Conservation (phyloP, 2,888 invertebrate genomes). For the Piscicola geometra region DNA sequence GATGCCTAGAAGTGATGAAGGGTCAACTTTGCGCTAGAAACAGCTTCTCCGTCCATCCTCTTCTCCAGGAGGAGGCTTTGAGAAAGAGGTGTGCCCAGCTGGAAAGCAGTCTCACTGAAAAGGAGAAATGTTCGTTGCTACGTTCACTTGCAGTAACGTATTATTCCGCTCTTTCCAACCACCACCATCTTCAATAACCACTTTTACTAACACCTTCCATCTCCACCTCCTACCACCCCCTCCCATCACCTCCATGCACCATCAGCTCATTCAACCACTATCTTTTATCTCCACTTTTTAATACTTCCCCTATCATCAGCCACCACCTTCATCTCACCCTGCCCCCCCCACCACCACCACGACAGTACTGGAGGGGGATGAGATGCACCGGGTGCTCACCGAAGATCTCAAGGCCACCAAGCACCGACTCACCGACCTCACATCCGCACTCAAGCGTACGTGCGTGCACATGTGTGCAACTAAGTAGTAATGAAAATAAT, state of each 20-base stretch:
- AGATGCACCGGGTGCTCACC: conserved; percentile 6
- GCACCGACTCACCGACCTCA: not conserved
- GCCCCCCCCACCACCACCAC: not conserved
- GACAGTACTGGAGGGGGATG: conserved; percentile 21
- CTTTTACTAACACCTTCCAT: too few relatives aligned
- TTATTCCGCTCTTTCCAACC: too few relatives aligned
- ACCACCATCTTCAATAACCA: too few relatives aligned
- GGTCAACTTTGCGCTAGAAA: too few relatives aligned
- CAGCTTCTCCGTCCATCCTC: too few relatives aligned
- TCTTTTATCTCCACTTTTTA: not conserved
- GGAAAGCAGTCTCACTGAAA: conserved; percentile 15
- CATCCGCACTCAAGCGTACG: not conserved
- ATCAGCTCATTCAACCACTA: too few relatives aligned
- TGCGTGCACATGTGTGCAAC: too few relatives aligned
- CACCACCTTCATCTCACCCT: not conserved
- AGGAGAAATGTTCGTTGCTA: not conserved
- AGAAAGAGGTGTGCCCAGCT: conserved; percentile 7
- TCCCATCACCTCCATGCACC: too few relatives aligned
- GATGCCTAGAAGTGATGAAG: too few relatives aligned
- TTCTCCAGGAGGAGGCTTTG: not conserved
- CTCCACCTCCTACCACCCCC: too few relatives aligned
- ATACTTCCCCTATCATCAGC: not conserved
- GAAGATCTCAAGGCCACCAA: conserved; percentile 4
- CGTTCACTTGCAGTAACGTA: too few relatives aligned
- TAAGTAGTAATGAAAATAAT: too few relatives aligned